phyloP scores from a whole-genome alignment of 2,113 vertebrate species.

The Lasiurus cinereus region DNA sequence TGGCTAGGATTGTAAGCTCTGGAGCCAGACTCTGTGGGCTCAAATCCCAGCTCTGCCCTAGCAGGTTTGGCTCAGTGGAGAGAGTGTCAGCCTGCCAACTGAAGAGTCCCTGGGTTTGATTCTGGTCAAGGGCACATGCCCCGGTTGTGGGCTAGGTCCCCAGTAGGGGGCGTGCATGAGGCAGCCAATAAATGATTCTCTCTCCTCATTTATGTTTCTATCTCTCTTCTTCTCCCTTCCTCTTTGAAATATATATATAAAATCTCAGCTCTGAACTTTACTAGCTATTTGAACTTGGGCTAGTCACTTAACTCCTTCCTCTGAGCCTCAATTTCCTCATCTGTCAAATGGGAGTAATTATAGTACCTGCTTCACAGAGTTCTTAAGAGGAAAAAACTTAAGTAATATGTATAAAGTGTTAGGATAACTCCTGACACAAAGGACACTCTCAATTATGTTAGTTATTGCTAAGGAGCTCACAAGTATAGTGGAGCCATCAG shows the following conservation, averaged over 20 bases:
- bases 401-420: not conserved
- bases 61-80: too few relatives aligned
- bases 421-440: not conserved
- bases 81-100: too few relatives aligned
- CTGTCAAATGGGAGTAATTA: not conserved
- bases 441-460: not conserved
- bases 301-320: not conserved
- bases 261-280: conserved; percentile 2
- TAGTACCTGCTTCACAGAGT: not conserved
- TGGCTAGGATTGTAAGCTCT: not conserved
- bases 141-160: not conserved
- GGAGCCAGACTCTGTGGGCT: not conserved
- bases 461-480: not conserved
- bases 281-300: not conserved
- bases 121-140: too few relatives aligned
- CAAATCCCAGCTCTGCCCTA: not conserved
- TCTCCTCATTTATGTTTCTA: too few relatives aligned
- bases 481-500: not conserved
- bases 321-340: not conserved
- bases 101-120: too few relatives aligned
- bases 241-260: not conserved
- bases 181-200: too few relatives aligned
- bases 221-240: too few relatives aligned
- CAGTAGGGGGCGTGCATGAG: too few relatives aligned
- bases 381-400: not conserved